Conservation (phyloP, 2,113 vertebrate species). For the Stigmatopora nigra region DNA sequence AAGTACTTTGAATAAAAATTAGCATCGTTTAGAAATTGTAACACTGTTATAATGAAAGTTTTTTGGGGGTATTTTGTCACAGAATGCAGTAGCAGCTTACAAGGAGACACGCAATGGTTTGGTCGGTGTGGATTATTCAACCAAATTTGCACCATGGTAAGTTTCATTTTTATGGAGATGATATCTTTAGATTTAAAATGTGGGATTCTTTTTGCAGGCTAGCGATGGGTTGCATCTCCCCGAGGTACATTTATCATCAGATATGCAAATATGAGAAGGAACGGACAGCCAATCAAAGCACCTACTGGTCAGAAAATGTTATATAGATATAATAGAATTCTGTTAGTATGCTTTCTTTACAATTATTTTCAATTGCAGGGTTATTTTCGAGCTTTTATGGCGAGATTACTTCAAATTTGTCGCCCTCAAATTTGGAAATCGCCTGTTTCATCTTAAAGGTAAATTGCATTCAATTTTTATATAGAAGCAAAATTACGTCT, state of each 20-base stretch:
- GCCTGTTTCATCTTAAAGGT: constrained; percentile 73
- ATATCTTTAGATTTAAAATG: background rate
- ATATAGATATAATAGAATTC: background rate
- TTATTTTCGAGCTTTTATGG: constrained; percentile 80
- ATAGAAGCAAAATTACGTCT: background rate
- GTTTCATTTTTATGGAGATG: background rate
- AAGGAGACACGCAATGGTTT: constrained; percentile 77
- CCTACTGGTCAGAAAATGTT: constrained; percentile 69
- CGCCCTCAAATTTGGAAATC: constrained; percentile 70
- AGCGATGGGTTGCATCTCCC: constrained; percentile 75
- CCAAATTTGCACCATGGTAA: constrained; percentile 78
- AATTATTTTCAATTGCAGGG: constrained; percentile 55
- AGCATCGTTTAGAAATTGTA: background rate
- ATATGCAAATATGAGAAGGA: constrained; percentile 72
- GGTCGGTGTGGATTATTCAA: constrained; percentile 75
- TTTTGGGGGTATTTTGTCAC: constrained; percentile 20
- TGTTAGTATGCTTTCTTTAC: background rate
- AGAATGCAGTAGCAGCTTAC: constrained; percentile 75
- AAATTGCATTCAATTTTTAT: background rate
- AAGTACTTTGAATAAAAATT: constrained; percentile 23
- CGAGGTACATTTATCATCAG: constrained; percentile 75
- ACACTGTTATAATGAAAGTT: background rate
- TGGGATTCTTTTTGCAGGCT: constrained; percentile 63
- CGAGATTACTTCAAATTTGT: constrained; percentile 79
- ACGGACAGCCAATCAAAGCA: constrained; percentile 76